Base-by-base conservation (phyloP, 2,888 invertebrate genomes). In the Druceiella hillmani region DNA sequence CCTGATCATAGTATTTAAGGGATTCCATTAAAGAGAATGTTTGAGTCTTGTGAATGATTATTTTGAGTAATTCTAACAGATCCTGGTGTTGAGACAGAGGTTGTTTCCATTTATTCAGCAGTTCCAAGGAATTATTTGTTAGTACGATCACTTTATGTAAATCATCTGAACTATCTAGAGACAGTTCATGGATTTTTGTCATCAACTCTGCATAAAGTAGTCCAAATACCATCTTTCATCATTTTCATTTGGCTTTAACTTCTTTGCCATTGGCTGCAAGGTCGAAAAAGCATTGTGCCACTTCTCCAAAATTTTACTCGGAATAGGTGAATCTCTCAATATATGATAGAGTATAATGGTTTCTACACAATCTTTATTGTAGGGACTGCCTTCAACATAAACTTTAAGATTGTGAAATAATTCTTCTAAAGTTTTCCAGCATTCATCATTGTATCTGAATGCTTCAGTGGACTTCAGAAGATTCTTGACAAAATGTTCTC, bases 61-160 rank as follows among this genome's bases (percentile, higher is more conserved):
- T 51, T 48, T 51, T 60, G 10, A 66, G 55, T 50, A 55, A 58
- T 6, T 57, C 44, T 2, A 60, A 35, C 22, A 62, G 40, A 3
- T 48, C 26, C 3, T 62, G 57, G 45, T 53, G 61, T 27, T 62
- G 54, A 12, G 32, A 7, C 3, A 66, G 38, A 16, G 56, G 42
- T 43, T 61, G 62, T 11, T 57, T 43, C 62, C 61, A 66, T 40
- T 57, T 58, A 15, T 47, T 46, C 20, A 66, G 35, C 36, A 66
- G 48, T 9, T 44, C 33, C 12, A 59, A 10, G 17, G 33, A 31
- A 13, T 38, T 14, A 31, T 9, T 25, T 9, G 12, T 12, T 9
- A 2, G 17, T 3, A 10, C 9, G 17, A 58, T 32, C 5, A 47
- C 40, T 25, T 46, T 33, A 7, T 26, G 30, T 4, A 57, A 54